Conservation (phyloP, 2,797 vertebrate species). For the Smutsia gigantea region DNA sequence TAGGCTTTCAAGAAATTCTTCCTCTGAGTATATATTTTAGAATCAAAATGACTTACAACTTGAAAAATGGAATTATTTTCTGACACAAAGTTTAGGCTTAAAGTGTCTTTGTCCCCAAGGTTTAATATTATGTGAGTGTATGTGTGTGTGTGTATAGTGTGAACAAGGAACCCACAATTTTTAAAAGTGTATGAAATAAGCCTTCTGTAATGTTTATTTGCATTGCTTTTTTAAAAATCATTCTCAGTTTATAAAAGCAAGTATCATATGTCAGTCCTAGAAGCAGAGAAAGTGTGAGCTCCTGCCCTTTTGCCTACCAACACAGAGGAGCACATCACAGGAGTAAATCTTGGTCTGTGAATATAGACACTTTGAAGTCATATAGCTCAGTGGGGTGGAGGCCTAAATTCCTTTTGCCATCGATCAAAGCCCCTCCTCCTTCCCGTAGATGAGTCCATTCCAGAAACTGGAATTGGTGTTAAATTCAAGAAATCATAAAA, state of each 20-base stretch:
- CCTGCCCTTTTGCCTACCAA: not conserved
- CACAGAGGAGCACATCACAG: not conserved
- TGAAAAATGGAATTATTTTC: slow-evolving; percentile 50
- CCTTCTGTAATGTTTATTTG: not conserved
- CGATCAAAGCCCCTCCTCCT: not conserved
- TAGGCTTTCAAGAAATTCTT: slow-evolving; percentile 29
- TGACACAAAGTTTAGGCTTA: not conserved
- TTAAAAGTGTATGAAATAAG: not conserved
- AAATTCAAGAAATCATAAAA: slow-evolving; percentile 12
- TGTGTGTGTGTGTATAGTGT: not conserved
- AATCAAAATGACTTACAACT: not conserved
- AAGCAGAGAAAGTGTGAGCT: slow-evolving; percentile 8
- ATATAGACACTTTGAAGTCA: not conserved
- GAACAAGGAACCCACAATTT: not conserved
- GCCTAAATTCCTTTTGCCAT: not conserved
- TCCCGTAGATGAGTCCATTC: not conserved
- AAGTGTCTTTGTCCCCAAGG: not conserved
- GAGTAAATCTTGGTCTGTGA: not conserved
- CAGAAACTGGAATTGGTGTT: not conserved
- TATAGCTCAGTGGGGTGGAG: not conserved
- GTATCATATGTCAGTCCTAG: not conserved
- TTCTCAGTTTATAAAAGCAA: not conserved
- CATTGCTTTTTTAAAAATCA: not conserved
- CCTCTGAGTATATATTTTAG: slow-evolving; percentile 27
- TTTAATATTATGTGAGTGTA: not conserved